Base-by-base conservation (phyloP, 2,797 vertebrate species). In the Microctenopoma stevenorrisi region DNA sequence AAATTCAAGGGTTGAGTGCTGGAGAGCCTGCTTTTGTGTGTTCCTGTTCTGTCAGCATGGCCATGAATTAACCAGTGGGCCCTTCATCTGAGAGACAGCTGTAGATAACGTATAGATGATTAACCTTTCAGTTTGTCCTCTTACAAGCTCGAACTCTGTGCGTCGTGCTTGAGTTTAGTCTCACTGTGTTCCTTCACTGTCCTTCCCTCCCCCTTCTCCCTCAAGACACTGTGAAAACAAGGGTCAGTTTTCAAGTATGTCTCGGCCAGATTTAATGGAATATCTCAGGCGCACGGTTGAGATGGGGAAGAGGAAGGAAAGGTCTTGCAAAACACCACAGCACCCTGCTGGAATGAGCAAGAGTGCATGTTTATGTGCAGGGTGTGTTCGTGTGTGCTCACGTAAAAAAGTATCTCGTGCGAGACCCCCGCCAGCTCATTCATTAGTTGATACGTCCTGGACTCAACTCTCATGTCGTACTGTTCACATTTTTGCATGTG, bases 211-310 rank as follows among this genome's bases (percentile, higher is more conserved):
- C 42, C 28, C 13, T 11, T 40, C 47, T 65, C 82, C 65, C 74
- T 47, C n/a, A 76, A 77, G 77, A 78, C 72, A 1, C 72, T 48
- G 68, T 49, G 43, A 89, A 86, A 88, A 84, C 76, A 85, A 59
- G 78, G 73, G 76, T 85, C 81, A 60, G 67, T 83, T 87, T 88
- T 87, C 86, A 85, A 76, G 72, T 56, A n/a, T 2, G 49, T 60
- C 75, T 82, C 47, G 5, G 68, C 78, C 70, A 5, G n/a, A 59
- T 81, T 84, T 82, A 72, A 76, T 73, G 74, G 79, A 85, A 79
- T 62, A 83, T 78, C 59, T 76, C 1, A 22, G 18, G 11, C 76
- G 73, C 61, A n/a, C 25, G 0, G 61, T 18, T 30, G 68, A 64
- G 72, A 80, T 64, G 67, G 40, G 30, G 16, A 33, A 53, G 64